Percentiles rank a stretch among this genome's conserved stretches.
Evolutionary conservation across 2,797 vertebrate genomes (phyloP).

Genomic region (Malacoctenus gilli): DNA sequence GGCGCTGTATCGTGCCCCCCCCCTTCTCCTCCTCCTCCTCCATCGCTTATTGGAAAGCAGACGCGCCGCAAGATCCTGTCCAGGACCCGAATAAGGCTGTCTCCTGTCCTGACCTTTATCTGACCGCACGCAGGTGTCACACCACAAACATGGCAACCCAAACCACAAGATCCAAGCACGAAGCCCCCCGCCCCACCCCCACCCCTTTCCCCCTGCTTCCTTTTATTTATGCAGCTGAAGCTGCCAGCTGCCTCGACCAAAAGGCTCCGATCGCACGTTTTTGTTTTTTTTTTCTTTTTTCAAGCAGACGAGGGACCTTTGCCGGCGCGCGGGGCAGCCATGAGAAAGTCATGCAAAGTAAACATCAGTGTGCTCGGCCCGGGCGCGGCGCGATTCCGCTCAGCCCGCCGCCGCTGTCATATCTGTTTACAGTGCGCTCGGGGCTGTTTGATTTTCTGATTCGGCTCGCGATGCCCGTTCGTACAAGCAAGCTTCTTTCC

Average conservation of each 20-base stretch:
- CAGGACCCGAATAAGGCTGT: slow-evolving; percentile 21
- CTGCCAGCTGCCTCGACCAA: slow-evolving; percentile 14
- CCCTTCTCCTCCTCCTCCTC: no score
- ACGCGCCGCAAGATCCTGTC: no score
- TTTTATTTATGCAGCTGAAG: slow-evolving; percentile 80
- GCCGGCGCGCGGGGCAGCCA: slow-evolving; percentile 36
- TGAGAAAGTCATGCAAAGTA: slow-evolving; percentile 55
- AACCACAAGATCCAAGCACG: slow-evolving; percentile 54
- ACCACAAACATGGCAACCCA: slow-evolving; percentile 60
- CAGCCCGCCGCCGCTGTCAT: slow-evolving; percentile 11
- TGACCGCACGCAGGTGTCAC: slow-evolving; percentile 61
- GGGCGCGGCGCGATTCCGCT: slow-evolving; percentile 18
- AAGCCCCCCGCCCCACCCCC: no score
- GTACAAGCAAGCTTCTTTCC: slow-evolving; percentile 23
- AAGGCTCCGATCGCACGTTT: no score
- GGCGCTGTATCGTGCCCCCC: slow-evolving; percentile 41
- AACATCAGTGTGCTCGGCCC: slow-evolving; percentile 38
- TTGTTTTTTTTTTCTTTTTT: no score
- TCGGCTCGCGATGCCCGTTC: slow-evolving; percentile 4
- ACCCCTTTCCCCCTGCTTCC: no score
- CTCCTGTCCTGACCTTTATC: no score
- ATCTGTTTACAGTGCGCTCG: slow-evolving; percentile 19
- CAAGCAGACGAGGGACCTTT: slow-evolving; percentile 41
- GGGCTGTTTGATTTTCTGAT: slow-evolving; percentile 30
- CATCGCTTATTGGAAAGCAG: no score